These are phyloP conservation scores for Alligator sinensis DNA, from an alignment of 2,113 vertebrate genomes.

Conservation along the genomic window DNA sequence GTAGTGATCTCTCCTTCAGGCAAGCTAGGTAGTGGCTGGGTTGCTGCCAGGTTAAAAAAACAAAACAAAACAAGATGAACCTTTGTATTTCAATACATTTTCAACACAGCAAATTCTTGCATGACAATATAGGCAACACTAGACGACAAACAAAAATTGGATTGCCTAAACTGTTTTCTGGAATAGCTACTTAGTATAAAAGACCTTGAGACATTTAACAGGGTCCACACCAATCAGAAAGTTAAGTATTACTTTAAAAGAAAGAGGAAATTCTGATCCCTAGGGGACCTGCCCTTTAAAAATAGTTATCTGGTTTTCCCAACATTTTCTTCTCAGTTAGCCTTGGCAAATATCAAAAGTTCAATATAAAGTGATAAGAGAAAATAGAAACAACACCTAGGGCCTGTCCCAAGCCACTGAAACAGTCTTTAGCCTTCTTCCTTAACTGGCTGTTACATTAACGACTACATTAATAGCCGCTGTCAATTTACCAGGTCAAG, in stretches of 20 bases:
- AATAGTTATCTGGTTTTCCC: not conserved
- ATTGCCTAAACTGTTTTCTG: constrained; percentile 9
- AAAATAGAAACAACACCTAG: not conserved
- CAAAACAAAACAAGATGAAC: constrained; percentile 14
- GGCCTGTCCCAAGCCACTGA: rapidly evolving
- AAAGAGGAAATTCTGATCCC: not conserved
- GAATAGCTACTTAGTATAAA: not conserved
- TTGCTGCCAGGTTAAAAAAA: constrained; percentile 77
- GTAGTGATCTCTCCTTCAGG: constrained; percentile 98
- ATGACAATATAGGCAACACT: not conserved
- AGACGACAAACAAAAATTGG: not conserved
- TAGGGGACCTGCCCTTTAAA: not conserved
- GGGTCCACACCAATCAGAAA: constrained; percentile 26
- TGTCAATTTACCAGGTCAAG: not conserved
- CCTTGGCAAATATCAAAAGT: not conserved
- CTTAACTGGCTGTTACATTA: not conserved
- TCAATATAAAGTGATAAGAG: not conserved
- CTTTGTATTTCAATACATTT: constrained; percentile 48
- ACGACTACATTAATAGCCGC: not conserved
- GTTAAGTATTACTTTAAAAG: not conserved
- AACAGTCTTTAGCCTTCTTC: not conserved
- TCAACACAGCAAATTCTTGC: constrained; percentile 36
- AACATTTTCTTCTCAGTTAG: not conserved
- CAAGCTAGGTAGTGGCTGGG: constrained; percentile 89
- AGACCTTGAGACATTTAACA: not conserved